These are phyloP conservation scores for Cossypha heuglini DNA, from an alignment of 2,797 vertebrate species.

Conservation along the genomic window DNA sequence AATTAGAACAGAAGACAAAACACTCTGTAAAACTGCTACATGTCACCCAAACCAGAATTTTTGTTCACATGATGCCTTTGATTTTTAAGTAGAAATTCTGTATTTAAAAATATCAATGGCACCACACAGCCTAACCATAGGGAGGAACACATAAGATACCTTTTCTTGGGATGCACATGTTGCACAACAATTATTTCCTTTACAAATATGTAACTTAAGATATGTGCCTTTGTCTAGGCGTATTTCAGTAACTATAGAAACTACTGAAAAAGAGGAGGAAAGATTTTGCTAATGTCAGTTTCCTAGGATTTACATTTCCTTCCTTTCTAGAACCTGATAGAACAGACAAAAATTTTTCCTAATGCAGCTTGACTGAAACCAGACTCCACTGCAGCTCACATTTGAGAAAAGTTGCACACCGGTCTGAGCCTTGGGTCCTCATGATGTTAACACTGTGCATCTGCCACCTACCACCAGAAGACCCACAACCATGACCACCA, in stretches of 20 bases:
- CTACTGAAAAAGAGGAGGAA: background rate
- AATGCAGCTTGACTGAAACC: background rate
- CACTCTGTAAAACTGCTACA: background rate
- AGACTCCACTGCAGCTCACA: background rate
- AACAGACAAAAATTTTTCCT: background rate
- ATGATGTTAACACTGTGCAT: background rate
- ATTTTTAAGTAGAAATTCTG: background rate
- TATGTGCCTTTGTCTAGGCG: background rate
- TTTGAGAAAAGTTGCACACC: background rate
- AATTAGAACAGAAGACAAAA: slow-evolving; percentile 5
- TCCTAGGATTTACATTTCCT: background rate
- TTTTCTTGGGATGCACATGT: background rate
- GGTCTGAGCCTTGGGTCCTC: background rate
- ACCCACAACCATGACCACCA: background rate
- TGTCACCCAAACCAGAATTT: background rate
- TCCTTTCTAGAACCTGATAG: background rate
- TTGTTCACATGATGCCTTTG: background rate
- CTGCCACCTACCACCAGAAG: background rate
- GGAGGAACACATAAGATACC: background rate
- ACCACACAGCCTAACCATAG: background rate
- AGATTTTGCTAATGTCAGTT: background rate
- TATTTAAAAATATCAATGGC: background rate
- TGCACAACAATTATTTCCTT: background rate
- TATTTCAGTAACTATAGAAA: background rate
- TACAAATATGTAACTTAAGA: background rate